Percentiles rank a stretch among this genome's conserved stretches.
Evolutionary conservation across 1,140 invertebrate species (phyloP).

Genomic region (Lasioglossum baleicum): DNA sequence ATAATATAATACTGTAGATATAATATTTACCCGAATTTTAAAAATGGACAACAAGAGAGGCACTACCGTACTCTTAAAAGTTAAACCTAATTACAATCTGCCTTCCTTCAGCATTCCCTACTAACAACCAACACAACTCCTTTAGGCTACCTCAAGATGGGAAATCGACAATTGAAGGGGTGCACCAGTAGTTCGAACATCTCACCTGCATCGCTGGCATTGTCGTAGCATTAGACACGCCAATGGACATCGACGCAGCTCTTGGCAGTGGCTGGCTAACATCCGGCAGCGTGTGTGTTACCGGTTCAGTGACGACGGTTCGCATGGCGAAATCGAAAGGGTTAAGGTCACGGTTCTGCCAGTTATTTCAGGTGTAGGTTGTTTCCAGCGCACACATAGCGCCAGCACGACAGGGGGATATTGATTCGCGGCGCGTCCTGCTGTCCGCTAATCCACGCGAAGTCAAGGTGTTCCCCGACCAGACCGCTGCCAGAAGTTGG

Average conservation of each 20-base stretch:
- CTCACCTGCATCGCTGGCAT: slow-evolving; percentile 1
- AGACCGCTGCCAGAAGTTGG: neutral
- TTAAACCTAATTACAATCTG: too few relatives aligned
- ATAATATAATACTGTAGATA: too few relatives aligned
- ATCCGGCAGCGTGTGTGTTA: neutral
- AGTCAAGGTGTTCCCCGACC: neutral
- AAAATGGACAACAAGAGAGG: too few relatives aligned
- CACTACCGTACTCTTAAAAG: too few relatives aligned
- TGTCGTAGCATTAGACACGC: slow-evolving; percentile 18
- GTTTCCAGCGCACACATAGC: neutral
- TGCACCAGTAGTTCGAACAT: too few relatives aligned
- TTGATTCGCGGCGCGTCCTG: neutral
- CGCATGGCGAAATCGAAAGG: slow-evolving; percentile 1
- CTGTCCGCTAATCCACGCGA: neutral
- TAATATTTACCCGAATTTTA: too few relatives aligned
- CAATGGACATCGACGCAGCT: slow-evolving; percentile 9
- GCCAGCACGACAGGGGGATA: neutral
- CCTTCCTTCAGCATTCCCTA: too few relatives aligned
- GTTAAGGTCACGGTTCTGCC: slow-evolving; percentile 30
- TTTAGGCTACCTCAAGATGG: too few relatives aligned
- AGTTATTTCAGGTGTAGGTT: slow-evolving; percentile 18
- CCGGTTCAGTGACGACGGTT: slow-evolving; percentile 5
- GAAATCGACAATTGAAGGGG: too few relatives aligned
- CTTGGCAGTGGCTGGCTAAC: slow-evolving; percentile 31
- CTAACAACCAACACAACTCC: too few relatives aligned